Base-by-base conservation (phyloP, 2,113 vertebrate genomes). In the Lethenteron camtschaticum region DNA sequence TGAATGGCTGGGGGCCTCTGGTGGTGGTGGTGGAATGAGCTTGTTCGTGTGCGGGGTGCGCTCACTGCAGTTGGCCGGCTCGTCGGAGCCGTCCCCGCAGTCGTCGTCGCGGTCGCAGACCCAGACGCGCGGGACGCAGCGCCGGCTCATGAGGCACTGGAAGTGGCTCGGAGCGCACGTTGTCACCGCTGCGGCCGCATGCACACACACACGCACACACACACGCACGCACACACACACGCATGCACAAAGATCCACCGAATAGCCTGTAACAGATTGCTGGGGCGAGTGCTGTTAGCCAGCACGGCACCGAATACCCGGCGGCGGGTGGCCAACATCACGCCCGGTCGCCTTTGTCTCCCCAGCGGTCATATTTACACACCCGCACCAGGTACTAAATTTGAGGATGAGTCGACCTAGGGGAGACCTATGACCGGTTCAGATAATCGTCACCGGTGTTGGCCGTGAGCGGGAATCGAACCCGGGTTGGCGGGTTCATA, bases 91-190 rank as follows among this genome's bases (percentile, higher is more conserved):
- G 41, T 96, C 94, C 4, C 90, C 88, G 60, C 92, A 99, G 74
- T 99, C 94, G 1, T 90, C 86, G 73, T 99, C 94, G 76, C 96
- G 89, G 9, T 99, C 94, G 74, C 94, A 99, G 10, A 99, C 92
- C 94, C 94, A 99, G 68, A 96, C 80, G 74, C 90, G 95, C 76
- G 94, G 95, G 79, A 99, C 96, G 77, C 94, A 99, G 73, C 96
- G 90, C 73, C 95, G 96, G 55, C 90, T 92, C 18, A 89, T 87
- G 81, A 88, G 90, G 75, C 94, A 99, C 72, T 95, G 94, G 79
- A 96, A 99, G 77, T 99, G 91, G 75, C 95, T 89, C 57, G 92
- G 85, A 68, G 92, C 96, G 75, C 94, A 99, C 74, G 90, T 99
- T 82, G 89, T 96, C 79, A 96, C 90, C 70, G 92, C 94, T 99